Base-by-base conservation (phyloP, 2,113 vertebrate genomes). In the Semnornis frantzii region DNA sequence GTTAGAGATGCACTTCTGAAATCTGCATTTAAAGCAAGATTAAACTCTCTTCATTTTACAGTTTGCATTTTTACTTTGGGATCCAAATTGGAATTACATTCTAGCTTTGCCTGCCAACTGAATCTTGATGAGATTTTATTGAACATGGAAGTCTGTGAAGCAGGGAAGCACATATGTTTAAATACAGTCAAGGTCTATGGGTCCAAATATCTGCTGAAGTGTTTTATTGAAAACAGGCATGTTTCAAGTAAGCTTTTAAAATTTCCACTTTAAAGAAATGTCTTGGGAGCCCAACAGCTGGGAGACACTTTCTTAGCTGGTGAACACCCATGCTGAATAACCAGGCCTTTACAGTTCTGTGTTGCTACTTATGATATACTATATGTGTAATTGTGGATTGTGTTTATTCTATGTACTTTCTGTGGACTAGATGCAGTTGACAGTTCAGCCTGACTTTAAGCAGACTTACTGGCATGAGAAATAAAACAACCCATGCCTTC, bases 161-260 rank as follows among this genome's bases (percentile, higher is more conserved):
- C 55, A 68, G 68, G 68, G 28, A 73, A 78, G 69, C 62, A 75
- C 65, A 62, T 92, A 79, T 85, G 87, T 82, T 94, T 85, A 90
- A 96, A 78, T 78, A 74, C 30, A 58, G 42, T 76, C 31, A 77
- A 54, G 69, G 76, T 83, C 79, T 92, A 1, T 87, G 89, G 72
- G 48, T 93, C 90, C 82, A 95, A 93, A 82, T 94, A 94, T 42
- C 75, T 95, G 57, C 84, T 33, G 24, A 50, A 93, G 42, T 94
- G 82, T 91, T 93, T 94, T 83, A 79, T 92, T 74, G 75, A 57
- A 85, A 94, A 77, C 75, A 89, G 52, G 92, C 23, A 44, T 69
- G 44, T 80, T 79, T 89, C 65, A 68, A 77, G 39, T 17, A 71
- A 82, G 5, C 52, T 83, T 90, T 89, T 80, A 1, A 63, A 74